Evolutionary conservation across 1,140 invertebrate genomes (phyloP).

Genomic region (Apis florea): DNA sequence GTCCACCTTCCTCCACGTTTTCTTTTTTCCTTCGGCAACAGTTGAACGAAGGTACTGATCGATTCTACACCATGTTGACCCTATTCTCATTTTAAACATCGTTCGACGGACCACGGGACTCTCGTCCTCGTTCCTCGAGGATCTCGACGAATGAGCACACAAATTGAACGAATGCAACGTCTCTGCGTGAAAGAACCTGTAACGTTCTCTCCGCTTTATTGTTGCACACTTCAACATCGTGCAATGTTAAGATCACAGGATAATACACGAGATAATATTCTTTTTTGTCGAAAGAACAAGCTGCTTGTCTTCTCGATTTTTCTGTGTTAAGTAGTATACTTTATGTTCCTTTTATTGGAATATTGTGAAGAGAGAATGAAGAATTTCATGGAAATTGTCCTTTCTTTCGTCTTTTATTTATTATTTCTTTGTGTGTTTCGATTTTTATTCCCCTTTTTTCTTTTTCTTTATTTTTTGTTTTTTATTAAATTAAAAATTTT

Average conservation of each 20-base stretch:
- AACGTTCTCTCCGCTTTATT: slow-evolving; percentile 12
- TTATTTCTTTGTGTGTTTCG: neutral
- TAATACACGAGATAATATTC: neutral
- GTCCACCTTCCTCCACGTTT: slow-evolving; percentile 17
- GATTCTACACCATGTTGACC: slow-evolving; percentile 57
- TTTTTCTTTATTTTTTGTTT: too few species aligned
- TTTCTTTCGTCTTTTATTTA: neutral
- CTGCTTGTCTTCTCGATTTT: neutral
- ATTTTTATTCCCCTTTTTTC: too few species aligned
- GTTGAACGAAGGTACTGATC: slow-evolving; percentile 36
- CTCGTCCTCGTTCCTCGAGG: slow-evolving; percentile 33
- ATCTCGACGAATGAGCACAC: slow-evolving; percentile 1
- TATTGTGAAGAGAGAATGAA: neutral
- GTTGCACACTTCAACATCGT: slow-evolving; percentile 8
- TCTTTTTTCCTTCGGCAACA: slow-evolving; percentile 41
- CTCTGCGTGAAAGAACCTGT: slow-evolving; percentile 36
- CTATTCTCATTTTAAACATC: slow-evolving; percentile 52
- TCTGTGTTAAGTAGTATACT: neutral
- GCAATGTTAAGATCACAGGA: neutral
- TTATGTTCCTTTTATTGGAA: neutral
- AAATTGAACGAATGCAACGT: slow-evolving; percentile 36
- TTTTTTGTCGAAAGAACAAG: neutral
- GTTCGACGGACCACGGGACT: slow-evolving; percentile 32
- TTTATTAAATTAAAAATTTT: too few species aligned
- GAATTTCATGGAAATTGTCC: neutral